These are phyloP conservation scores for Balaeniceps rex DNA, from an alignment of 2,113 vertebrate species.

Conservation along the genomic window DNA sequence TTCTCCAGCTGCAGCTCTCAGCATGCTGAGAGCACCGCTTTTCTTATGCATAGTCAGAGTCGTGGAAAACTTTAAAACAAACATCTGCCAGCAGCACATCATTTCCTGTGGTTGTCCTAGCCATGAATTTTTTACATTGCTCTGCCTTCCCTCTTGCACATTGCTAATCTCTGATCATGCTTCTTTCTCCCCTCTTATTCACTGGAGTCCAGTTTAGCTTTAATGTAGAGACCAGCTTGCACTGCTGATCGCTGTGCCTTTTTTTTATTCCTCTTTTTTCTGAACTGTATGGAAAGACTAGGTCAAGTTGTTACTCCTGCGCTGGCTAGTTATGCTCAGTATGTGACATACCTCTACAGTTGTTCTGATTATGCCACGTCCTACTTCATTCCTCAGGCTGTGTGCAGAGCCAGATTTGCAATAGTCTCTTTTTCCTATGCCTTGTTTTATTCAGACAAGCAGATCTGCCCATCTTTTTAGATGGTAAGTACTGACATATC, in stretches of 20 bases:
- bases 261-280: neutral
- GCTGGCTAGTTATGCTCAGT: neutral
- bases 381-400: neutral
- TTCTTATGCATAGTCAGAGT: neutral
- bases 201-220: neutral
- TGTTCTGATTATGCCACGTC: slow-evolving; percentile 30
- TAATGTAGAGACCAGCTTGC: neutral
- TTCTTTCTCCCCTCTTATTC: neutral
- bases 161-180: neutral
- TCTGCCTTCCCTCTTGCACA: neutral
- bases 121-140: neutral
- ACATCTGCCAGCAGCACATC: neutral
- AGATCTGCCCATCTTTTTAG: slow-evolving; percentile 1
- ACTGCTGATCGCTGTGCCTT: neutral
- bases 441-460: neutral
- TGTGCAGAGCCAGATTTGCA: neutral
- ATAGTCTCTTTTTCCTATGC: neutral
- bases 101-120: slow-evolving; percentile 6
- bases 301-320: neutral
- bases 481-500: neutral
- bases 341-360: neutral
- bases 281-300: neutral
- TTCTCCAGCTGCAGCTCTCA: neutral
- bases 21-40: neutral
- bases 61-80: neutral